Base-by-base conservation (phyloP, 1,140 invertebrate species). In the Mizuhopecten yessoensis region DNA sequence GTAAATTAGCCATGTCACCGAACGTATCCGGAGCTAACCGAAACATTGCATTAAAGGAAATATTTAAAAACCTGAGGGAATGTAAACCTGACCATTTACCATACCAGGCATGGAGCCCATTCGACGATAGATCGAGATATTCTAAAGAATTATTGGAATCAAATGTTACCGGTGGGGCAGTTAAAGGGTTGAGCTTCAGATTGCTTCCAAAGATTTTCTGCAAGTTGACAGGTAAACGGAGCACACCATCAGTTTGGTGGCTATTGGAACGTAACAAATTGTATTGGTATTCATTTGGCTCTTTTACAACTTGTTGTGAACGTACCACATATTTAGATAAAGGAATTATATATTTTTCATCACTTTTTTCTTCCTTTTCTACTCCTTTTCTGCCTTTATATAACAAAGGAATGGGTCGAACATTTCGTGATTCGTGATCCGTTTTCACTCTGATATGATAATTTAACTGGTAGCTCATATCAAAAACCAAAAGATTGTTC, bases 61-160 rank as follows among this genome's bases (percentile, higher is more conserved):
- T 29, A 75, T 75, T 75, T 29, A 75, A 75, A 75, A 75, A 75
- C 5, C 57, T n/a, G 23, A 75, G 29, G 57, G n/a, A 75, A 29
- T 75, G 57, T 29, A 75, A 29, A 75, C 57, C 57, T n/a, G 57
- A 75, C 57, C 57, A 75, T 29, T 75, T 75, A 0, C 57, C 57
- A 29, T 29, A 75, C 57, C 57, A 75, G 57, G 57, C 57, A 29
- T 75, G 57, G 23, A 75, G 23, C n/a, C 57, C 57, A n/a, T 75
- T 75, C 5, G 57, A 75, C 20, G 57, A 75, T n/a, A 75, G 57
- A 11, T 75, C 57, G 23, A 75, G 23, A 75, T 75, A 75, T 75
- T 75, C 57, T 17, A 75, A n/a, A n/a, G 57, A 75, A 29, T 75
- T 75, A 29, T 75, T 75, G 57, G 57, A n/a, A 75, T 75, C 57